Percentiles rank a stretch among this genome's conserved stretches.
Evolutionary conservation across 2,888 invertebrate genomes (phyloP).

Genomic region (Atherix ibis): DNA sequence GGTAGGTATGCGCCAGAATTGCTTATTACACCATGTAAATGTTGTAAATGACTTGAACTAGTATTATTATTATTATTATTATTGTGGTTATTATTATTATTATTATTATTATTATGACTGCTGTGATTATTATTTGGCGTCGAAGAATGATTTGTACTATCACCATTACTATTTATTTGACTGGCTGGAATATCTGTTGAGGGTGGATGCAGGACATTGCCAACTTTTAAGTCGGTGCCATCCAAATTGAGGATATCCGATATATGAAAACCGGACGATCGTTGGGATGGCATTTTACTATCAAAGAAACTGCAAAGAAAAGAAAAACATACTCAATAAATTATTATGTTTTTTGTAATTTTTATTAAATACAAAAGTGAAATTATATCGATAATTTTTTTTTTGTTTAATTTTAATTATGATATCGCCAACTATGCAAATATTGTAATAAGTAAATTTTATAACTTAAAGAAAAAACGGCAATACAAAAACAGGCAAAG

Average conservation of each 20-base stretch:
- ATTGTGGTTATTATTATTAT: conserved; percentile 3
- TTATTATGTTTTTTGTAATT: too few species aligned
- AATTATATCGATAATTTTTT: too few species aligned
- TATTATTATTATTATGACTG: conserved; percentile 6
- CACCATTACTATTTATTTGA: conserved; percentile 3
- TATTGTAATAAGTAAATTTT: too few species aligned
- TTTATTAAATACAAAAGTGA: too few species aligned
- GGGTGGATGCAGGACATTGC: conserved; percentile 6
- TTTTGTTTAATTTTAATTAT: too few species aligned
- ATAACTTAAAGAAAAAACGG: too few species aligned
- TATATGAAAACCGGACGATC: conserved; percentile 80
- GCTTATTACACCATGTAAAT: conserved; percentile 11
- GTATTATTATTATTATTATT: conserved; percentile 11
- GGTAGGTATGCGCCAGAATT: conserved; percentile 22
- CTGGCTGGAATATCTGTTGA: conserved; percentile 3
- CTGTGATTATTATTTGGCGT: conserved; percentile 3
- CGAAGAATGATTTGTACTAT: conserved; percentile 1
- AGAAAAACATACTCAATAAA: conserved; percentile 10
- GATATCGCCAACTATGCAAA: too few species aligned
- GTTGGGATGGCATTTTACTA: conserved; percentile 42
- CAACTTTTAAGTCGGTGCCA: conserved; percentile 35
- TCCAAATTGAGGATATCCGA: conserved; percentile 86
- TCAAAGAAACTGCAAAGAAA: conserved; percentile 54
- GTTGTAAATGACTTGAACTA: conserved; percentile 11
- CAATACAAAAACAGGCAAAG: too few species aligned